These are phyloP conservation scores for Parus major DNA, from an alignment of 2,113 vertebrate genomes.

Conservation along the genomic window DNA sequence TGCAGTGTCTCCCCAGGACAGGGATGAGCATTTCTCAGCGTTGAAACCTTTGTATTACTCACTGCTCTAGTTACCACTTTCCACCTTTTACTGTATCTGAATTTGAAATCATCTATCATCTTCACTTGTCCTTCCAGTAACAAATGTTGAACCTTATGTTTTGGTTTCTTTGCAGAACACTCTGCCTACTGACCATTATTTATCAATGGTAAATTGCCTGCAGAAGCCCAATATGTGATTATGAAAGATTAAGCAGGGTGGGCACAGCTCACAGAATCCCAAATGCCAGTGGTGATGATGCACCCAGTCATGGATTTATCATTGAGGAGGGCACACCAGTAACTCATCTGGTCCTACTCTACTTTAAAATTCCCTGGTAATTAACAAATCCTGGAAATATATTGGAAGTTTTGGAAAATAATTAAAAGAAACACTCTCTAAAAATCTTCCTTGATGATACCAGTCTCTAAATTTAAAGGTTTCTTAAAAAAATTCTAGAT, in stretches of 20 bases:
- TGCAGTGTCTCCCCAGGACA: background rate
- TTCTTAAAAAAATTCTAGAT: background rate
- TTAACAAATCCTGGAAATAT: background rate
- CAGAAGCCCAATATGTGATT: conserved; percentile 43
- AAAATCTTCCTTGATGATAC: background rate
- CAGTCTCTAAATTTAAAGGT: background rate
- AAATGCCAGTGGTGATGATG: conserved; percentile 35
- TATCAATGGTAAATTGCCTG: conserved; percentile 54
- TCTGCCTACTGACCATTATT: conserved; percentile 45
- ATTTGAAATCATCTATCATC: background rate
- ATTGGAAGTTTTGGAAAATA: background rate
- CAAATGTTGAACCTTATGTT: conserved; percentile 35
- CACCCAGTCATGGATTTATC: conserved; percentile 1
- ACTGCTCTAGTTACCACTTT: background rate
- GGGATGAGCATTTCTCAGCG: background rate
- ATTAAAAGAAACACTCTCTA: background rate
- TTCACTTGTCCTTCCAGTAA: conserved; percentile 52
- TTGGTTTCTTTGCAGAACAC: conserved; percentile 33
- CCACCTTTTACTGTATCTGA: background rate
- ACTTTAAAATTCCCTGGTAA: background rate
- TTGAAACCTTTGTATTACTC: background rate
- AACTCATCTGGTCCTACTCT: background rate
- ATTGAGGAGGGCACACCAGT: background rate
- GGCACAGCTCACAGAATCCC: conserved; percentile 64
- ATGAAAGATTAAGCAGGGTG: conserved; percentile 60